Conservation (phyloP, 2,797 vertebrate species). For the Pterois miles region DNA sequence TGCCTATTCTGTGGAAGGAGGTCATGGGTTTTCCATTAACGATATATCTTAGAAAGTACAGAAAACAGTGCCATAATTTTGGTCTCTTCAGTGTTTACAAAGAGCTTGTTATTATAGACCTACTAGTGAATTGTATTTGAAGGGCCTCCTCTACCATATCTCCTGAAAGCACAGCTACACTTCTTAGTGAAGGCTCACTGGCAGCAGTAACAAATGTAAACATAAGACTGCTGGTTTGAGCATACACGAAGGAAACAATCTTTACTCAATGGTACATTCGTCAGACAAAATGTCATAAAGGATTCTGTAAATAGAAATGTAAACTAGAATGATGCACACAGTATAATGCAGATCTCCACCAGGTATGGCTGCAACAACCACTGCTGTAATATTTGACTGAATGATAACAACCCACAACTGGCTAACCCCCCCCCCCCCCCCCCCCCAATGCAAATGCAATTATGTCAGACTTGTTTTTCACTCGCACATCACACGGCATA, state of each 20-base stretch:
- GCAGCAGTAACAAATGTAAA: neutral
- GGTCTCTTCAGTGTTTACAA: neutral
- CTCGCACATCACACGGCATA: fast-evolving
- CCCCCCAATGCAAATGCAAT: no score
- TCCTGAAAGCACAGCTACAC: neutral
- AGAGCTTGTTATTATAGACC: neutral
- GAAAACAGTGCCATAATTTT: neutral
- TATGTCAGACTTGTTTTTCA: no score
- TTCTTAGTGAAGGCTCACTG: neutral
- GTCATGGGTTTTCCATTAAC: neutral
- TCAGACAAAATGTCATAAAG: neutral
- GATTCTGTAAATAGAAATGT: neutral
- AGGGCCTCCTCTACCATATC: neutral
- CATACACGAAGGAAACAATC: neutral
- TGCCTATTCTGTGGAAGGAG: neutral
- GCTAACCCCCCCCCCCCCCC: fast-evolving
- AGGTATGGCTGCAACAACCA: no score
- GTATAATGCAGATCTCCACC: no score
- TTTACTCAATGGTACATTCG: neutral
- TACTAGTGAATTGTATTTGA: neutral
- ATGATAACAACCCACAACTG: no score
- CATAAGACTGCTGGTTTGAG: neutral
- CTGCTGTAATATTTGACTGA: no score
- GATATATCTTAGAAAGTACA: neutral
- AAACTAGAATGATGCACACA: neutral